Evolutionary conservation across 2,888 invertebrate species (phyloP).

Genomic region (Apodemia hepburni): DNA sequence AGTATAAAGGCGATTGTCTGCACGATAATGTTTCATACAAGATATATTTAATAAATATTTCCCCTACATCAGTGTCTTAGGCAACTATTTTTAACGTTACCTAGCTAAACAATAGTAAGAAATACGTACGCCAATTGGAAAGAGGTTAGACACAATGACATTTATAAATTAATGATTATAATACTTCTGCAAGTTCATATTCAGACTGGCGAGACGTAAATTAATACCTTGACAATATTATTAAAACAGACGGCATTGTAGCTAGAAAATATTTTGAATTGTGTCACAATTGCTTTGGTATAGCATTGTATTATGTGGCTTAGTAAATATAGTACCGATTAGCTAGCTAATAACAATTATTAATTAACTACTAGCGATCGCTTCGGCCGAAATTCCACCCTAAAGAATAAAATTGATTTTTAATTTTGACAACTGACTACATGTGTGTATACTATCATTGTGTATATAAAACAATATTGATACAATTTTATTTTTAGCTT

Average conservation of each 20-base stretch:
- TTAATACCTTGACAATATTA: not conserved
- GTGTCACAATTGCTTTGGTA: not conserved
- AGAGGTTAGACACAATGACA: constrained; percentile 53
- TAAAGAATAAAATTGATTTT: no score
- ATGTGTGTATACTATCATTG: no score
- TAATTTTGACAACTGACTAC: no score
- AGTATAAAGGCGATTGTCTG: no score
- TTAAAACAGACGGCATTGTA: constrained; percentile 2
- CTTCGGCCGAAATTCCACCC: no score
- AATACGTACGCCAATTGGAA: constrained; percentile 62
- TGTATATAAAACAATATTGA: no score
- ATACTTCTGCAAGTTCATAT: constrained; percentile 11
- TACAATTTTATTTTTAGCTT: no score
- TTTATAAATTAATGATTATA: constrained; percentile 47
- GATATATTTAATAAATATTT: constrained; percentile 34
- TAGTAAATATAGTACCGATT: no score
- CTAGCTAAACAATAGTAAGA: constrained; percentile 52
- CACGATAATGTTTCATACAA: constrained; percentile 2
- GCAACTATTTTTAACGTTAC: constrained; percentile 50
- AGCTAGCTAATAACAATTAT: no score
- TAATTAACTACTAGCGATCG: no score
- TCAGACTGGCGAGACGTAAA: constrained; percentile 1
- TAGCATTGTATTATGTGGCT: no score
- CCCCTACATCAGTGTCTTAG: constrained; percentile 48
- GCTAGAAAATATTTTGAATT: not conserved